Base-by-base conservation (phyloP, 1,140 invertebrate genomes). In the Lasioglossum baleicum region DNA sequence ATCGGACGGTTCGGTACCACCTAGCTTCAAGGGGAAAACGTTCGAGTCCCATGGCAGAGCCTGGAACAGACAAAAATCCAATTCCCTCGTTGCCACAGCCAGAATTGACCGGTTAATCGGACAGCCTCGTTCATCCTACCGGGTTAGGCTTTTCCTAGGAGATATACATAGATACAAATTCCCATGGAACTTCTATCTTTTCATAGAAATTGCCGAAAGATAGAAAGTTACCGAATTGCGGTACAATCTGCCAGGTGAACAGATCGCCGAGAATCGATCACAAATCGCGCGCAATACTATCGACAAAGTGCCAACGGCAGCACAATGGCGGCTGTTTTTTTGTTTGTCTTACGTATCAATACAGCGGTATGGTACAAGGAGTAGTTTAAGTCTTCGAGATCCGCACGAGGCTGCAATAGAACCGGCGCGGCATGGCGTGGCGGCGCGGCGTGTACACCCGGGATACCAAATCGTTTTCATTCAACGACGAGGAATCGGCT, bases 401-500 rank as follows among this genome's bases (percentile, higher is more conserved):
- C 58, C 44, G 40, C 40, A 42, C 65, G 60, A 64, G 51, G 73
- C 63, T 15, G 66, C 74, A 61, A 81, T 76, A 75, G n/a, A 26
- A 26, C 26, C 26, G 1, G 26, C 26, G 26, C 26, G 26, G 26
- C 26, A 26, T 26, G 26, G 26, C 26, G 26, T 26, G 26, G 26
- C 26, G 26, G 1, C 51, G 65, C 61, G 63, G 69, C 63, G 74
- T 60, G 69, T 66, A 82, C 84, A 74, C 51, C 71, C 75, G 3
- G 42, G 74, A 84, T 60, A 82, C 68, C 66, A 75, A 82, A 85
- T 85, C 84, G 83, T 85, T 86, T 85, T 75, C 63, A 86, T 85
- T 85, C 72, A 67, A 73, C 75, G 64, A 82, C 70, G 83, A 83
- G 80, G 68, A 86, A 86, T 86, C 84, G 84, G 84, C 84, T 86